Percentiles rank a stretch among this genome's conserved stretches.
These are phyloP conservation scores for Columbina picui DNA, from an alignment of 2,113 vertebrate genomes.

Conservation along the genomic window DNA sequence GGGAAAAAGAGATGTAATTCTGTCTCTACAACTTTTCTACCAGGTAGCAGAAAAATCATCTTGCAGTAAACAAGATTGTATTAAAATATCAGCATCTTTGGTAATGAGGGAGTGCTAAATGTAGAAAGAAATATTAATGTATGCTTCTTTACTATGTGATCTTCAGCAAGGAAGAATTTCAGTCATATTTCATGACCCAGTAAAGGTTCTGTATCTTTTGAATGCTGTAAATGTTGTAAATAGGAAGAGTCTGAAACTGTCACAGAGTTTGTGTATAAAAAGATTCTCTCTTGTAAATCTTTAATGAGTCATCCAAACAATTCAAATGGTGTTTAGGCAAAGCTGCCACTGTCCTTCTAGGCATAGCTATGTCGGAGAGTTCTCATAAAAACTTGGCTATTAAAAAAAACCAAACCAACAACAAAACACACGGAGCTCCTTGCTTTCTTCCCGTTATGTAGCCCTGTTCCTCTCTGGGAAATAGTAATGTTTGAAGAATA, in stretches of 20 bases:
- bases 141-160: neutral
- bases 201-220: neutral
- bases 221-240: neutral
- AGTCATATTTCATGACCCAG: rapidly evolving
- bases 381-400: neutral
- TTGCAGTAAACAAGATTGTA: neutral
- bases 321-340: neutral
- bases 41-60: neutral
- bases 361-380: neutral
- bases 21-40: neutral
- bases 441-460: neutral
- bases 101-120: neutral
- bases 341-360: neutral
- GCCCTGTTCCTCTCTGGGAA: neutral
- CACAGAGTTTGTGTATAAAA: neutral
- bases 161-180: neutral
- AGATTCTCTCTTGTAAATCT: neutral
- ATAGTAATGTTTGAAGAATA: neutral
- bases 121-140: neutral
- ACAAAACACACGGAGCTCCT: rapidly evolving
- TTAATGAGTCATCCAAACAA: rapidly evolving
- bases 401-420: neutral
- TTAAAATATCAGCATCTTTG: neutral
- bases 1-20: neutral
- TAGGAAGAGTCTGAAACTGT: neutral